phyloP scores from a whole-genome alignment of 1,140 invertebrate genomes.

The Rhyacophila brunnea region DNA sequence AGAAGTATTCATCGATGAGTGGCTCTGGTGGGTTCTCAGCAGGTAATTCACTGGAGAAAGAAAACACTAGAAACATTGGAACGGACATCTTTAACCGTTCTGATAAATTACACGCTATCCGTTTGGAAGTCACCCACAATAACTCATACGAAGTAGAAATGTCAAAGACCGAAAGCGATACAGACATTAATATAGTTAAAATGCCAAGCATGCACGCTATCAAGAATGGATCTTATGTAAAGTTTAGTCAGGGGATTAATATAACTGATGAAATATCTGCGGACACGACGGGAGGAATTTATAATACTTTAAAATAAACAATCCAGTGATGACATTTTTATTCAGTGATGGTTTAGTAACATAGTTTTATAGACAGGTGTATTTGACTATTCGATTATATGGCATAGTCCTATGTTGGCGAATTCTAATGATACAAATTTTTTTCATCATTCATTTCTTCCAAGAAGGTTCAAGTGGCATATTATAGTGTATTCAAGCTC shows the following conservation, averaged over 20 bases:
- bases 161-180: constrained; percentile 9
- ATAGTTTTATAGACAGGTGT: constrained; percentile 1
- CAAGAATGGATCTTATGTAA: constrained; percentile 30
- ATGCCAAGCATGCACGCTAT: constrained; percentile 19
- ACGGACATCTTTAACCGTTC: constrained; percentile 15
- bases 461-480: background rate
- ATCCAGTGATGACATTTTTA: background rate
- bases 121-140: constrained; percentile 30
- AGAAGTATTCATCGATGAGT: constrained; percentile 31
- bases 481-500: no score
- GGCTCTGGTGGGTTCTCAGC: constrained; percentile 29
- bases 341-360: background rate
- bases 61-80: constrained; percentile 11
- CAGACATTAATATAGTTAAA: constrained; percentile 9
- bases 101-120: constrained; percentile 29
- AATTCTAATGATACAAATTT: constrained; percentile 3
- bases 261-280: constrained; percentile 1
- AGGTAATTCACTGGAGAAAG: constrained; percentile 31
- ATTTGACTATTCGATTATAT: constrained; percentile 5
- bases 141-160: constrained; percentile 16
- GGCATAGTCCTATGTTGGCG: constrained; percentile 6
- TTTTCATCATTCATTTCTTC: background rate
- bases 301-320: constrained; percentile 31
- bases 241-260: constrained; percentile 25
- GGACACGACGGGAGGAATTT: constrained; percentile 18